Percentiles rank a stretch among this genome's conserved stretches.
Evolutionary conservation across 23 tunicate species (phyloP).

Genomic region (Ciona savignyi): DNA sequence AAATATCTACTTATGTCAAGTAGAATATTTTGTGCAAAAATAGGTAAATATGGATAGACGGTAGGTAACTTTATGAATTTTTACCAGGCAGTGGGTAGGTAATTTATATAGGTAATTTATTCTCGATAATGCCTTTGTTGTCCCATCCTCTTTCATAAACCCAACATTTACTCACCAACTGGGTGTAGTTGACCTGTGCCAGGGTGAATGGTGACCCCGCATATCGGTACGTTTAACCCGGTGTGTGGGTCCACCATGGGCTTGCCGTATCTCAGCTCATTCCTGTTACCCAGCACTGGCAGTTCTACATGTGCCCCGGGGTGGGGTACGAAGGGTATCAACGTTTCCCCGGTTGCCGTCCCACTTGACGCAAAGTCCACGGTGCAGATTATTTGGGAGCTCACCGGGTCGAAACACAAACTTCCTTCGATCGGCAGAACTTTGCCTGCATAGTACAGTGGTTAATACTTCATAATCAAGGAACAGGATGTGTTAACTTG

Average conservation of each 20-base stretch:
- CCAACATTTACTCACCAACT: conserved; percentile 60
- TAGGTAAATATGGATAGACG: too few species aligned
- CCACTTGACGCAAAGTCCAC: conserved; percentile 43
- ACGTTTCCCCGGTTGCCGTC: conserved; percentile 33
- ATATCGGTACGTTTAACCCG: conserved; percentile 88
- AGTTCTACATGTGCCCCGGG: conserved; percentile 34
- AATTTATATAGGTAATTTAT: too few species aligned
- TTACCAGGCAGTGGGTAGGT: too few species aligned
- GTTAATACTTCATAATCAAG: neutral
- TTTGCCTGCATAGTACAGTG: too few species aligned
- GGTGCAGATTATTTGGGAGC: conserved; percentile 58
- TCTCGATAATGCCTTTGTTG: too few species aligned
- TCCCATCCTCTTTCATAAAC: too few species aligned
- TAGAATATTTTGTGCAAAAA: too few species aligned
- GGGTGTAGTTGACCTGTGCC: conserved; percentile 66
- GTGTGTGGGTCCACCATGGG: conserved; percentile 78
- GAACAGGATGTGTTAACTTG: too few species aligned
- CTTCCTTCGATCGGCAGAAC: conserved; percentile 81
- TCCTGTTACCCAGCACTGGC: conserved; percentile 39
- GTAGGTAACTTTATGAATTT: too few species aligned
- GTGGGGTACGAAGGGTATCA: conserved; percentile 83
- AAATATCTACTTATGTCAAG: too few species aligned
- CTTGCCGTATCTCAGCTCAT: conserved; percentile 57
- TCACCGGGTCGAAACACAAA: conserved; percentile 69
- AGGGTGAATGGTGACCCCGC: conserved; percentile 93